Conservation (phyloP, 2,888 invertebrate species). For the Plebejus argus region DNA sequence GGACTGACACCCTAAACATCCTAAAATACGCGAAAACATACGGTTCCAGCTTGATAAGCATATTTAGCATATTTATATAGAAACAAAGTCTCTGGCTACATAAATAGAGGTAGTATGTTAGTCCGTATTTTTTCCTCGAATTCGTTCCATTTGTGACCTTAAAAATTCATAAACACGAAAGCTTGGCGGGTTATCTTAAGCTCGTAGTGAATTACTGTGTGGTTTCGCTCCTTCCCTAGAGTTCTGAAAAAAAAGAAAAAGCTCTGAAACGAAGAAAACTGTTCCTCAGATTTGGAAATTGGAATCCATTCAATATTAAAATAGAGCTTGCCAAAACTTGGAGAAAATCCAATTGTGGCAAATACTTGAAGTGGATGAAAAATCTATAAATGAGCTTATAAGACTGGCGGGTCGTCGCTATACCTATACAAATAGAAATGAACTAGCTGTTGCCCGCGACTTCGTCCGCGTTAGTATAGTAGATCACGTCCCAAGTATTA, state of each 20-base stretch:
- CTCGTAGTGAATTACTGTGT: background rate
- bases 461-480: too few species aligned
- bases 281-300: background rate
- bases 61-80: too few species aligned
- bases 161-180: background rate
- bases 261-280: background rate
- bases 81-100: too few species aligned
- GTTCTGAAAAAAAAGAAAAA: background rate
- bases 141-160: too few species aligned
- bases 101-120: too few species aligned
- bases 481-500: too few species aligned
- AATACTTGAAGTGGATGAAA: background rate
- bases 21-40: too few species aligned
- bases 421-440: too few species aligned
- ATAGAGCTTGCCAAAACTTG: background rate
- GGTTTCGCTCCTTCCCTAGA: background rate
- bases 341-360: background rate
- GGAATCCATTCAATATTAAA: background rate
- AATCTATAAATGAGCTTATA: background rate
- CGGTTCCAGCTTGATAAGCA: too few species aligned
- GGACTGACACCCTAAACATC: too few species aligned
- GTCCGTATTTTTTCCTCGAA: too few species aligned
- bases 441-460: too few species aligned
- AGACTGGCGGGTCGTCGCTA: background rate
- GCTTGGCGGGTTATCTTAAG: background rate